Evolutionary conservation across 1,140 invertebrate species (phyloP).

Genomic region (Drosophila nigromelanica): DNA sequence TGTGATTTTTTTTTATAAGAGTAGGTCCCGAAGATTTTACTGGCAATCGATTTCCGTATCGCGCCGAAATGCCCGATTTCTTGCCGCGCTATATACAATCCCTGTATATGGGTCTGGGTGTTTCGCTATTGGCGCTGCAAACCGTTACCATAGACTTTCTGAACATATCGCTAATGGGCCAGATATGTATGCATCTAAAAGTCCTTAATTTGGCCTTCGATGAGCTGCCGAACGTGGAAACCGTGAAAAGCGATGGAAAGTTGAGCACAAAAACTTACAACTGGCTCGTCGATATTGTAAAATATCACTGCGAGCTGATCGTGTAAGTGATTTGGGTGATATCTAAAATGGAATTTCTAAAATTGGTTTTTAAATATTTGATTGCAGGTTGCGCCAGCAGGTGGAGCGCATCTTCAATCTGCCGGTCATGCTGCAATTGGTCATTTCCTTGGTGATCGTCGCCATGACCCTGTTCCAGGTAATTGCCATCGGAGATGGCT

Average conservation of each 20-base stretch:
- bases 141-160: conserved; percentile 61
- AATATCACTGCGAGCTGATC: conserved; percentile 67
- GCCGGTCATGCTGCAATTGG: conserved; percentile 67
- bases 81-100: conserved; percentile 28
- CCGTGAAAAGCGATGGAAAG: not conserved
- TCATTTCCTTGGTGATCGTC: conserved; percentile 61
- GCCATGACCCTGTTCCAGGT: conserved; percentile 74
- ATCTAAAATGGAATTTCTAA: too few species aligned
- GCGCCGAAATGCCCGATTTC: conserved; percentile 52
- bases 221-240: conserved; percentile 17
- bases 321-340: conserved; percentile 26
- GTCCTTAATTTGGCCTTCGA: conserved; percentile 67
- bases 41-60: conserved; percentile 65
- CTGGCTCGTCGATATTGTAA: conserved; percentile 54
- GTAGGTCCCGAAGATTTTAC: conserved; percentile 57
- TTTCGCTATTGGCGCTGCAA: conserved; percentile 49
- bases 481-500: conserved; percentile 45
- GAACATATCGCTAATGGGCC: conserved; percentile 69
- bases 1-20: not conserved
- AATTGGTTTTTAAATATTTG: too few species aligned
- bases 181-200: conserved; percentile 70
- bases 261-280: conserved; percentile 16
- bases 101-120: conserved; percentile 58
- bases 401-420: conserved; percentile 60
- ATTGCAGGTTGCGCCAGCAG: conserved; percentile 52